These are phyloP conservation scores for Naja naja DNA, from an alignment of 2,113 vertebrate species.

Conservation along the genomic window DNA sequence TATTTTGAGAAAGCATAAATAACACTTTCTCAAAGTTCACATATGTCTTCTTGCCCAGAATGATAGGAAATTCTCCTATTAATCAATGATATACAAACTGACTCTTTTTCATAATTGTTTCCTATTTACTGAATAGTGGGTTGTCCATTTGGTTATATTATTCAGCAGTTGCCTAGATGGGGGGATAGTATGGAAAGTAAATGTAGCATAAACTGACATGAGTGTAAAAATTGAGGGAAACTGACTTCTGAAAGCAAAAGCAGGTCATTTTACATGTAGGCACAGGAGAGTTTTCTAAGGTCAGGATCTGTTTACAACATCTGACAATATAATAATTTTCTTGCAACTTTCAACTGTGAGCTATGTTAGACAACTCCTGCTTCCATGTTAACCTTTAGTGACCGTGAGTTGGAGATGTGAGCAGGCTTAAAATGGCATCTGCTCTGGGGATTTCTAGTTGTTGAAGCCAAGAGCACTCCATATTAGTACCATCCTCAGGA, in stretches of 20 bases:
- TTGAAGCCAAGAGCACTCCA: constrained; percentile 63
- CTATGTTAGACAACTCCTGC: constrained; percentile 44
- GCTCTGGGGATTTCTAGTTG: constrained; percentile 64
- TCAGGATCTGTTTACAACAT: constrained; percentile 41
- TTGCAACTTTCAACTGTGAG: constrained; percentile 9
- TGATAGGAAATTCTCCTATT: not conserved
- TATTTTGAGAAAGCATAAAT: not conserved
- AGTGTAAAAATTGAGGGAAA: constrained; percentile 1
- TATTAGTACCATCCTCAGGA: constrained; percentile 58
- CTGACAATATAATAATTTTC: constrained; percentile 45
- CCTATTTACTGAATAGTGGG: constrained; percentile 54
- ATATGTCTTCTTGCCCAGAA: not conserved
- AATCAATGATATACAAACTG: constrained; percentile 31
- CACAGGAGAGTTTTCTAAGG: constrained; percentile 58
- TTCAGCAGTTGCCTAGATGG: constrained; percentile 47
- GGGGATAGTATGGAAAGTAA: constrained; percentile 46
- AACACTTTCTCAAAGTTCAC: not conserved
- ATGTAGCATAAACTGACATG: constrained; percentile 37
- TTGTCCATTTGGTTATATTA: constrained; percentile 39
- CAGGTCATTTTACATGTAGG: constrained; percentile 19
- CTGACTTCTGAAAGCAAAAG: constrained; percentile 37
- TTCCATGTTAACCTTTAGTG: constrained; percentile 60
- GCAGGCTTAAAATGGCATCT: constrained; percentile 64
- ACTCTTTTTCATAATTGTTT: constrained; percentile 50
- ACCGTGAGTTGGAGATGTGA: constrained; percentile 62